phyloP scores from a whole-genome alignment of 2,888 invertebrate species.

The Scaptodrosophila latifasciaeformis region DNA sequence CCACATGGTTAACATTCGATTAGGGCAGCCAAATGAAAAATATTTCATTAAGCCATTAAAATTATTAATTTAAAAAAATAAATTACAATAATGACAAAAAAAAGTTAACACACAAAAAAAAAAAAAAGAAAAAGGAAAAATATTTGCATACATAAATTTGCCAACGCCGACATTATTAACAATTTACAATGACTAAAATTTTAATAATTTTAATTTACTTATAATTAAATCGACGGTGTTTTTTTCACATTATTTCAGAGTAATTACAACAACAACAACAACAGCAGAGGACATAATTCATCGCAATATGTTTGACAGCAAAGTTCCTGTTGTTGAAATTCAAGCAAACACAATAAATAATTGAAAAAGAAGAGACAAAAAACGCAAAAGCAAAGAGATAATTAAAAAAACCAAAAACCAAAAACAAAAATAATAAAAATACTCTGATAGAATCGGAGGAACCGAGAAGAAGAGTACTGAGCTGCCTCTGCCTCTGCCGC shows the following conservation, averaged over 20 bases:
- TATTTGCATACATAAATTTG: conserved; percentile 55
- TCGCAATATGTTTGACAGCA: conserved; percentile 59
- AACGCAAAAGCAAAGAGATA: not conserved
- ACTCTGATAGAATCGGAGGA: conserved; percentile 10
- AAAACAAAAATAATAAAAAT: too few relatives aligned
- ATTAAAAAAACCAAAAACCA: too few relatives aligned
- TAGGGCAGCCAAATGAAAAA: too few relatives aligned
- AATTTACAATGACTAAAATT: conserved; percentile 39
- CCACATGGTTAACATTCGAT: too few relatives aligned
- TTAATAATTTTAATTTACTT: conserved; percentile 15
- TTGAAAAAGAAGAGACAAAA: conserved; percentile 24
- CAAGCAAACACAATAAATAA: conserved; percentile 46
- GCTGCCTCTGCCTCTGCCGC: conserved; percentile 14
- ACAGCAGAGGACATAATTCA: conserved; percentile 6
- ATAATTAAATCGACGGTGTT: conserved; percentile 40
- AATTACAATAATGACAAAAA: not conserved
- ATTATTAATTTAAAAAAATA: conserved; percentile 59
- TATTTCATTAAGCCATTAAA: conserved; percentile 40
- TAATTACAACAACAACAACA: conserved; percentile 13
- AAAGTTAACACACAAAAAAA: conserved; percentile 7
- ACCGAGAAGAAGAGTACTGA: conserved; percentile 5
- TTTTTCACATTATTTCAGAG: conserved; percentile 45
- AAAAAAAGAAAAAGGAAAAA: conserved; percentile 6
- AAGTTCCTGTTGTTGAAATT: conserved; percentile 51
- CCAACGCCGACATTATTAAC: conserved; percentile 49